Base-by-base conservation (phyloP, 2,888 invertebrate species). In the Linnaemya tessellans region DNA sequence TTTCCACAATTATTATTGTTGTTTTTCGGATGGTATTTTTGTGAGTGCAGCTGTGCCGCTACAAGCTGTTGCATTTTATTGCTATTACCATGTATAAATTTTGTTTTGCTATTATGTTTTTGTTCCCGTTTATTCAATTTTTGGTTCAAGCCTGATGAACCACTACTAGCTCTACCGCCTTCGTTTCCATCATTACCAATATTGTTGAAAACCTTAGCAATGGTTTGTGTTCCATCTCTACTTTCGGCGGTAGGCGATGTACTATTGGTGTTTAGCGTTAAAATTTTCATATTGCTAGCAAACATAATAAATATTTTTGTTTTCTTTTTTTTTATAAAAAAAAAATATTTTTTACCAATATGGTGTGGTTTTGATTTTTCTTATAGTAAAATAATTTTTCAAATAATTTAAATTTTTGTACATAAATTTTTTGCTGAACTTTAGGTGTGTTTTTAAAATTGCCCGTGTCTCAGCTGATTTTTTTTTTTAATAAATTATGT, bases 271-370 rank as follows among this genome's bases (percentile, higher is more conserved):
- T 87, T 89, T 25, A 88, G 79, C 75, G 89, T 86, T 88, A 90
- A 89, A 80, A 91, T 90, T 87, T 91, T 91, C 88, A 91, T 90
- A 75, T 88, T 89, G 62, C 81, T 80, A 49, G 87, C 84, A 84
- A 87, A 83, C 88, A 88, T 88, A 85, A 65, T 22, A 7, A 49
- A 58, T 58, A 38, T 60, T 22, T 67, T n/a, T 46, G 7, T 49
- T 54, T 58, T 58, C 38, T 60, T 10, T 41, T 51, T 70, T 18
- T 22, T n/a, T 25, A n/a, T 35, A 38, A 22, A 43, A 25, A 25
- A 8, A n/a, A 43, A 25, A 25, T 9, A n/a, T 38, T 56, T 43
- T 60, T 35, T 49, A 49, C 77, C 58, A 77, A 51, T 60, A 51
- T 43, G n/a, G 10, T 25, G 46, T 46, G 3, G 8, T 25, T 67